These are phyloP conservation scores for Imbricaverruca yamaguchii DNA, from an alignment of 2,888 invertebrate species.

Conservation along the genomic window DNA sequence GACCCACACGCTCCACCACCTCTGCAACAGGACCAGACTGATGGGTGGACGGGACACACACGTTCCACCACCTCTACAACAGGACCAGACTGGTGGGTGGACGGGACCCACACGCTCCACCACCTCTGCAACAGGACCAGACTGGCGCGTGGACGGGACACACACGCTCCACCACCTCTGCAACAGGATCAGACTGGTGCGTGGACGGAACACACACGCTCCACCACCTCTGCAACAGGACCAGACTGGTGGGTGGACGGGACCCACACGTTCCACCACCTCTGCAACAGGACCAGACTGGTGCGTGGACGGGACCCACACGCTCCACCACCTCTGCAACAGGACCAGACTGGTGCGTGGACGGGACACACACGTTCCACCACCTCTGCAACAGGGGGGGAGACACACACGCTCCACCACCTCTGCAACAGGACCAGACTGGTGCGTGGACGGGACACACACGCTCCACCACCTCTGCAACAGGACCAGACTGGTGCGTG, in stretches of 20 bases:
- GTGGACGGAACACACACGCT: constrained; percentile 60
- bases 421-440: constrained; percentile 49
- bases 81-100: too few relatives aligned
- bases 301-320: constrained; percentile 52
- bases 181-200: too few relatives aligned
- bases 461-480: constrained; percentile 73
- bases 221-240: constrained; percentile 65
- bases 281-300: constrained; percentile 48
- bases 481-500: too few relatives aligned
- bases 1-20: constrained; percentile 76
- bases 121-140: constrained; percentile 56
- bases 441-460: constrained; percentile 48
- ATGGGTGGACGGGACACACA: constrained; percentile 49
- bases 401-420: constrained; percentile 69
- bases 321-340: constrained; percentile 73
- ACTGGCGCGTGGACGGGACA: too few relatives aligned
- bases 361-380: constrained; percentile 73
- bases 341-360: too few relatives aligned
- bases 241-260: too few relatives aligned
- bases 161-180: constrained; percentile 79
- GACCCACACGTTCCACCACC: constrained; percentile 76
- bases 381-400: constrained; percentile 63
- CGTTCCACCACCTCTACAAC: constrained; percentile 73
- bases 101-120: constrained; percentile 75
- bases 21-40: constrained; percentile 48